Percentiles rank a stretch among this genome's conserved stretches.
Conservation (phyloP, 2,888 invertebrate species). For the Pollenia amentaria region DNA sequence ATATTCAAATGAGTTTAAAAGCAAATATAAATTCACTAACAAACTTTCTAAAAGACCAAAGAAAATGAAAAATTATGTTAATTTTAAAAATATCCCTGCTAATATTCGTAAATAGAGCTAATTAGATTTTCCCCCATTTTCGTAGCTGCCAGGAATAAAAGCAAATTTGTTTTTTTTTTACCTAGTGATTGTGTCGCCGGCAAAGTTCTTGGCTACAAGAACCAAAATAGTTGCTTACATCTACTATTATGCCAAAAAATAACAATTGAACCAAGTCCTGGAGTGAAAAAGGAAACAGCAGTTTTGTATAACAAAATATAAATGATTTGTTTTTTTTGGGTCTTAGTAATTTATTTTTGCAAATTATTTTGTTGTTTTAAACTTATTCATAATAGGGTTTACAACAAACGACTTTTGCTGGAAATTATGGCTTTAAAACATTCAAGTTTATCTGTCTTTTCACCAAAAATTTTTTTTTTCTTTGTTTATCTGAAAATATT, state of each 20-base stretch:
- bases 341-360: not conserved
- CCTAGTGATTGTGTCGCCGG: constrained; percentile 10
- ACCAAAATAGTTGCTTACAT: constrained; percentile 1
- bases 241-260: constrained; percentile 8
- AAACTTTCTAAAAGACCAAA: not conserved
- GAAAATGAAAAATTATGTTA: constrained; percentile 40
- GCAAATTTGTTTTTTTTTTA: not conserved
- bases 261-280: constrained; percentile 1
- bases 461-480: too few species aligned
- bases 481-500: too few species aligned
- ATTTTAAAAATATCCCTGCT: constrained; percentile 52
- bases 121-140: constrained; percentile 51
- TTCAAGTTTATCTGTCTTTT: too few species aligned
- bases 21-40: constrained; percentile 3
- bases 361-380: not conserved
- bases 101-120: constrained; percentile 68
- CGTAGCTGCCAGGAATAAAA: not conserved
- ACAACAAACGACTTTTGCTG: not conserved
- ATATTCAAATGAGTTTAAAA: not conserved
- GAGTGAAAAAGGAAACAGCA: not conserved
- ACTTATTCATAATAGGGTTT: not conserved
- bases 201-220: constrained; percentile 18
- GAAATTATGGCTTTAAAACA: not conserved
- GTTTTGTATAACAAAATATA: not conserved
- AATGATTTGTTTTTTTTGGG: not conserved